Conservation (phyloP, 2,888 invertebrate species). For the Bhutanitis thaidina region DNA sequence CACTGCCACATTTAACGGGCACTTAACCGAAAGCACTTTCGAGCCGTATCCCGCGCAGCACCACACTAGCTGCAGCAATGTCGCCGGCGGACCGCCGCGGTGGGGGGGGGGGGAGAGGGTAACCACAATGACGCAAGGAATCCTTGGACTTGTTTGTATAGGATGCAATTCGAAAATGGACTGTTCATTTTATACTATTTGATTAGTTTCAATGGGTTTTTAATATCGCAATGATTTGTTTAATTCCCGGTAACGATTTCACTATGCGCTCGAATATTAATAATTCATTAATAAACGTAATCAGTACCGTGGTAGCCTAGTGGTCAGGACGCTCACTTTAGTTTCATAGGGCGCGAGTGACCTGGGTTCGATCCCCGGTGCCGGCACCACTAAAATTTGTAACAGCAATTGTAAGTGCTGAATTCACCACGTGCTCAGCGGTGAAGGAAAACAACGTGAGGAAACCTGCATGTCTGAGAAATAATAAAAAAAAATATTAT, state of each 20-base stretch:
- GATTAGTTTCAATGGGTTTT: background rate
- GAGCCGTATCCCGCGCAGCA: constrained; percentile 15
- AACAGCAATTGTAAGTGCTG: too few species aligned
- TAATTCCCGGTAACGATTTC: background rate
- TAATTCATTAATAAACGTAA: too few species aligned
- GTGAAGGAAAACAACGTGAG: too few species aligned
- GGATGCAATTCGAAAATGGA: background rate
- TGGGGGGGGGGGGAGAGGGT: constrained; percentile 27
- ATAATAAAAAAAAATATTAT: too few species aligned
- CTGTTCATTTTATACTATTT: constrained; percentile 8
- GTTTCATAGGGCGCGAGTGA: too few species aligned
- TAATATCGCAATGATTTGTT: background rate
- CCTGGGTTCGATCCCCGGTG: too few species aligned
- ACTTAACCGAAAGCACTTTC: constrained; percentile 23
- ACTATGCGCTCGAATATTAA: too few species aligned
- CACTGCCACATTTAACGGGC: constrained; percentile 4
- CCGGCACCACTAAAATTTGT: too few species aligned
- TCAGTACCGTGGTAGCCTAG: too few species aligned
- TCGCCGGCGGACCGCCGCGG: background rate
- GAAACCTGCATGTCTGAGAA: too few species aligned
- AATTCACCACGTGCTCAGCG: too few species aligned
- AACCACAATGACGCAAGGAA: constrained; percentile 23
- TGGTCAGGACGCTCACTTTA: too few species aligned
- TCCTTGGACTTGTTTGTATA: constrained; percentile 5
- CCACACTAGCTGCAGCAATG: background rate